A percentile compares a stretch with the other conserved stretches of the same genome.
These are phyloP conservation scores for Sakesphorus luctuosus DNA, from an alignment of 2,113 vertebrate species.

Conservation along the genomic window DNA sequence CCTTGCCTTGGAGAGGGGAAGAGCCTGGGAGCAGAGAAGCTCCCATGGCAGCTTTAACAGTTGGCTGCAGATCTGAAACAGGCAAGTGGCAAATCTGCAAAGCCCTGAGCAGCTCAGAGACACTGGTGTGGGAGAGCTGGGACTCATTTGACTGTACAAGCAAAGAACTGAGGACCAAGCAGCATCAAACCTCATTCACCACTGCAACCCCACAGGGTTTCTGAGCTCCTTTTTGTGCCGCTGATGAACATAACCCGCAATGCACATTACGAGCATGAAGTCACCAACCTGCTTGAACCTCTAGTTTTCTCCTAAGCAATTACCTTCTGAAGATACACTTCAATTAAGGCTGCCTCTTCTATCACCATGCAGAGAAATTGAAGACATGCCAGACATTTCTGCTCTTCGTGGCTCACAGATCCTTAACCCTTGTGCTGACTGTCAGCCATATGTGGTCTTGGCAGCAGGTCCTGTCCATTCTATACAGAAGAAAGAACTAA, in stretches of 20 bases:
- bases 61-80: conserved; percentile 4
- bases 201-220: neutral
- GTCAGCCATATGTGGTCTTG: neutral
- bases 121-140: neutral
- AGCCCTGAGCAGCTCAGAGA: neutral
- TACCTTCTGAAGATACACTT: neutral
- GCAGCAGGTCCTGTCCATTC: neutral
- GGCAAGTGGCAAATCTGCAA: neutral
- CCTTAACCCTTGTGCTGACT: conserved; percentile 2
- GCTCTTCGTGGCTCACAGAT: neutral
- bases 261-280: neutral
- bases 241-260: neutral
- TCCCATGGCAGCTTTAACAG: neutral
- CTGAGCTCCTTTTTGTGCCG: neutral
- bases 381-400: conserved; percentile 10
- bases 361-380: neutral
- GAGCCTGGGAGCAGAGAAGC: neutral
- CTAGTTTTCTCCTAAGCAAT: neutral
- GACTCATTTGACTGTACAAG: neutral
- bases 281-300: neutral
- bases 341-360: neutral
- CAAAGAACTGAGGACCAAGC: neutral
- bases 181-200: neutral
- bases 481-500: neutral
- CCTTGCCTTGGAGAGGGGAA: neutral